Base-by-base conservation (phyloP, 2,888 invertebrate species). In the Cheilosia soror region DNA sequence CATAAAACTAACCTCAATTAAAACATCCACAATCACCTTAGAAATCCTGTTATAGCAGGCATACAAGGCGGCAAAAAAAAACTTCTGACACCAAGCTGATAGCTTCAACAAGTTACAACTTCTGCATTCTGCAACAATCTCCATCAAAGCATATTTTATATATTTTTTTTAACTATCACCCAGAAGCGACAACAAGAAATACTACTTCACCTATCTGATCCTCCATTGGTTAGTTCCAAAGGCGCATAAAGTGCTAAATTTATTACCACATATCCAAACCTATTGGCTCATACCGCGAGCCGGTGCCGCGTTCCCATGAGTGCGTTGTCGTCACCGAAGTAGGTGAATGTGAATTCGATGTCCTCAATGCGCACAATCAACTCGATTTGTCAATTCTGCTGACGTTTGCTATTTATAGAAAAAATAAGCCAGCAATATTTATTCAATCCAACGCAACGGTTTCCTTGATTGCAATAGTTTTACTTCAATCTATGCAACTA, bases 271-370 rank as follows among this genome's bases (percentile, higher is more conserved):
- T n/a, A 33, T 7, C 47, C 7, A 7, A 47, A 47, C 15, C 2
- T 44, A 44, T 44, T 33, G 25, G n/a, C 20, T 15, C n/a, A n/a
- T 33, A 7, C 33, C 44, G 9, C n/a, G 15, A 25, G 57, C 47
- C 44, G 57, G 47, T 65, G 47, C 27, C 42, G 42, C 44, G 1
- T 60, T 71, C 58, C 47, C 57, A 47, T 47, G 47, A 47, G 47
- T 13, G 29, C 13, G 57, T 20, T 6, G 27, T 49, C 29, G 25
- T 6, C 76, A 25, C 49, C 65, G 3, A 20, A 77, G 72, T 83
- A 72, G 78, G 83, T 83, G 73, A 83, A 66, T 63, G 68, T 78
- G 71, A 83, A 83, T 66, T 63, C 63, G 51, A 49, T 78, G 83
- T 27, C 68, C 78, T 29, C 72, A 73, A 68, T 78, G 40, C 53